These are phyloP conservation scores for Rotaria macrura DNA, from an alignment of 2,888 invertebrate species.

Conservation along the genomic window DNA sequence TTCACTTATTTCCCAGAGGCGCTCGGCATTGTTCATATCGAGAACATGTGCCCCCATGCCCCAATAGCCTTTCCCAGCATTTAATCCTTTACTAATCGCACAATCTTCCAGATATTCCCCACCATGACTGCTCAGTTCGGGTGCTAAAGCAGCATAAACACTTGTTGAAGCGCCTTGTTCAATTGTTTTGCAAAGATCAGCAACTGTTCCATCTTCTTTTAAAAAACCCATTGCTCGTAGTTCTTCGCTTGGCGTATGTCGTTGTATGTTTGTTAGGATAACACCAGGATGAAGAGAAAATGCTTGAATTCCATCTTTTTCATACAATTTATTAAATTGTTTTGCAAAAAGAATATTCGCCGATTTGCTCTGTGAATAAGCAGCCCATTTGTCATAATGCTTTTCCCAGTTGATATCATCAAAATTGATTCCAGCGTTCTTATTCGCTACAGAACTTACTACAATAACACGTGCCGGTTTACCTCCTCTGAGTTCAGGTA, in stretches of 20 bases:
- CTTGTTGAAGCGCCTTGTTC: slow-evolving; percentile 22
- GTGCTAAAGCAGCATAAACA: slow-evolving; percentile 7
- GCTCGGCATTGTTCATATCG: neutral
- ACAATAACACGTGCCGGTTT: neutral
- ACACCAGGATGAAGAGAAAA: neutral
- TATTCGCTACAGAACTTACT: neutral
- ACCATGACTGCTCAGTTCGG: neutral
- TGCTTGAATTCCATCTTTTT: neutral
- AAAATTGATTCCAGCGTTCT: neutral
- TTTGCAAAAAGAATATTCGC: slow-evolving; percentile 4
- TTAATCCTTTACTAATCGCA: neutral
- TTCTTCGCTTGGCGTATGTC: neutral
- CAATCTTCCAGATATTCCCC: slow-evolving; percentile 16
- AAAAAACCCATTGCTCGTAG: neutral
- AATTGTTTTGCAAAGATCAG: neutral
- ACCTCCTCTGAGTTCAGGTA: neutral
- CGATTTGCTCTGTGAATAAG: neutral
- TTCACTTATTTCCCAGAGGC: neutral
- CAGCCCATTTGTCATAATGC: neutral
- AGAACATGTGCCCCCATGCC: neutral
- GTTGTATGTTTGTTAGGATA: neutral
- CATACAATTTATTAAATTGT: slow-evolving; percentile 4
- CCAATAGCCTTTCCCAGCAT: no score
- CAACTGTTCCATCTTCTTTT: neutral
- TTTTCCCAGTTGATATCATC: slow-evolving; percentile 15